Percentiles rank a stretch among this genome's conserved stretches.
These are phyloP conservation scores for Anarrhichthys ocellatus DNA, from an alignment of 2,113 vertebrate species.

Conservation along the genomic window DNA sequence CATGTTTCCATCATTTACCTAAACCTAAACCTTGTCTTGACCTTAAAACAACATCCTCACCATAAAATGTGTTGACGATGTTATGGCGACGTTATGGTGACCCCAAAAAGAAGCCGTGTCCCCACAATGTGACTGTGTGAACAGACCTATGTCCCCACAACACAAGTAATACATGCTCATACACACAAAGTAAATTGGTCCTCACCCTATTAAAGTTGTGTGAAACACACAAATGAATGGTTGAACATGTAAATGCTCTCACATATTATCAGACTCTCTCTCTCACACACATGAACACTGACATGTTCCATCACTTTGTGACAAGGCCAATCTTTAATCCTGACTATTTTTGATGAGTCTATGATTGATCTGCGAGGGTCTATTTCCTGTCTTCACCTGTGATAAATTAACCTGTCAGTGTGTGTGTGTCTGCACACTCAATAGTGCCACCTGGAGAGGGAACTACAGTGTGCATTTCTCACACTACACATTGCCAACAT, in stretches of 20 bases:
- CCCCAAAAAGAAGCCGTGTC: too few species aligned
- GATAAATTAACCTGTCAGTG: slow-evolving; percentile 23
- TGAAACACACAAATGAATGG: neutral
- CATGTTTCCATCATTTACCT: too few species aligned
- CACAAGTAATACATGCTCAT: too few species aligned
- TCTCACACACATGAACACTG: neutral
- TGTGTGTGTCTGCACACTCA: neutral
- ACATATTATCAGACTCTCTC: neutral
- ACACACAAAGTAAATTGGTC: neutral
- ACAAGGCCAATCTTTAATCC: slow-evolving; percentile 44
- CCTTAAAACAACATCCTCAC: too few species aligned
- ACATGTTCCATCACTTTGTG: slow-evolving; percentile 37
- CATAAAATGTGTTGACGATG: too few species aligned
- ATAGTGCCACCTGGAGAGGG: neutral
- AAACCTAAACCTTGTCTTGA: too few species aligned
- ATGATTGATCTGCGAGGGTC: slow-evolving; percentile 39
- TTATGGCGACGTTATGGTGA: too few species aligned
- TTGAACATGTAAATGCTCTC: neutral
- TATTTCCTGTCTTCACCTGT: slow-evolving; percentile 31
- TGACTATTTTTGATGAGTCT: slow-evolving; percentile 43
- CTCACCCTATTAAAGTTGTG: neutral
- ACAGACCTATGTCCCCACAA: too few species aligned
- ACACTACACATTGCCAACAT: neutral
- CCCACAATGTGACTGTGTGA: too few species aligned
- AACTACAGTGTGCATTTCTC: neutral